phyloP scores from a whole-genome alignment of 2,888 invertebrate genomes.

The Lathronympha strigana region DNA sequence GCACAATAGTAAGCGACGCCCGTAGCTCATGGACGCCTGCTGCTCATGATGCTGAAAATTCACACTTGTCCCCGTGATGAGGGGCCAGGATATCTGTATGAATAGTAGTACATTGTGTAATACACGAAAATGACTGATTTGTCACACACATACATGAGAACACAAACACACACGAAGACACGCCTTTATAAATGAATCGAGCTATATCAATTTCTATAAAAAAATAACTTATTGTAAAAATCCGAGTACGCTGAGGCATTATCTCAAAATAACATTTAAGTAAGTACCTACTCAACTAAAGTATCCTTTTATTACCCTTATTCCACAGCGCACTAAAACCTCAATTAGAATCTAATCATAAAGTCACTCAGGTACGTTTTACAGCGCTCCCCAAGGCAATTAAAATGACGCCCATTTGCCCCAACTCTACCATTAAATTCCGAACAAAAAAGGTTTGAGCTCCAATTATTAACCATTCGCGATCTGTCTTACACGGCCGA shows the following conservation, averaged over 20 bases:
- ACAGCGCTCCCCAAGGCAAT: slow-evolving; percentile 47
- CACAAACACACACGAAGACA: too few relatives aligned
- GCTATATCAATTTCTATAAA: too few relatives aligned
- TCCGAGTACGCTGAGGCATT: neutral
- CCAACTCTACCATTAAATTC: slow-evolving; percentile 64
- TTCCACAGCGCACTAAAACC: slow-evolving; percentile 7
- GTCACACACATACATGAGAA: too few relatives aligned
- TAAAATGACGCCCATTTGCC: slow-evolving; percentile 63
- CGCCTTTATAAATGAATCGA: too few relatives aligned
- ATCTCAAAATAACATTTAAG: neutral
- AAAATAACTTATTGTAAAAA: too few relatives aligned
- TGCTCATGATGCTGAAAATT: too few relatives aligned
- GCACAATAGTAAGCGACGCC: too few relatives aligned
- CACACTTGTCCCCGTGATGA: too few relatives aligned
- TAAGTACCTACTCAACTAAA: neutral
- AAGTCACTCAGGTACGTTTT: slow-evolving; percentile 23
- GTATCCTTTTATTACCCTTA: neutral
- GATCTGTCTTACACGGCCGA: slow-evolving; percentile 74
- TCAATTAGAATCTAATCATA: slow-evolving; percentile 27
- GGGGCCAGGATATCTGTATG: too few relatives aligned
- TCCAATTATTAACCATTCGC: slow-evolving; percentile 78
- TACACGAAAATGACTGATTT: too few relatives aligned
- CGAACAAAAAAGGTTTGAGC: slow-evolving; percentile 70
- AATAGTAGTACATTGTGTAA: too few relatives aligned
- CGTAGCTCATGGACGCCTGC: too few relatives aligned